Conservation (phyloP, 2,113 vertebrate genomes). For the Colistium nudipinnis region DNA sequence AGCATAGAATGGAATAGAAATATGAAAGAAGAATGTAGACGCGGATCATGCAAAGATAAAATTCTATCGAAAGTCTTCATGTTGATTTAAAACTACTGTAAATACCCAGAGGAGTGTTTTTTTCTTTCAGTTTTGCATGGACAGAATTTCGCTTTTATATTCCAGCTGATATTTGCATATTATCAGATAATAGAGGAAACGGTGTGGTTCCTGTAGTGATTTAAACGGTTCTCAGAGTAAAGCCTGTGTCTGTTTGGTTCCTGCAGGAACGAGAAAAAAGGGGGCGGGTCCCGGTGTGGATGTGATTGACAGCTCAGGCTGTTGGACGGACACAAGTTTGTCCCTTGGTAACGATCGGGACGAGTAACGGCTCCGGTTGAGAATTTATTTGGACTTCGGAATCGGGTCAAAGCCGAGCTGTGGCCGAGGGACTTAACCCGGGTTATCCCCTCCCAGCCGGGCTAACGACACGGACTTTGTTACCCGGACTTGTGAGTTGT, state of each 20-base stretch:
- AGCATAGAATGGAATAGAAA: background rate
- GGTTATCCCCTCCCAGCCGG: background rate
- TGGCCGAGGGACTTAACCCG: too few relatives aligned
- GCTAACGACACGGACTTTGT: background rate
- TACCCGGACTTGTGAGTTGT: background rate
- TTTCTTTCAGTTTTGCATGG: too few relatives aligned
- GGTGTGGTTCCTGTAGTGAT: background rate
- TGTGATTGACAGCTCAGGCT: slow-evolving; percentile 60
- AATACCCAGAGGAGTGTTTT: too few relatives aligned
- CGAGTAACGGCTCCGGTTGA: background rate
- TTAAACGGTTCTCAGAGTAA: background rate
- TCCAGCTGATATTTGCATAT: too few relatives aligned
- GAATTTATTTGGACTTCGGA: background rate
- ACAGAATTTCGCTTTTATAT: too few relatives aligned
- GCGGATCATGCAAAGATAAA: background rate
- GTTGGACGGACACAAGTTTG: slow-evolving; percentile 38
- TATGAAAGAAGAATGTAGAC: background rate
- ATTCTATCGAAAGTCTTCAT: background rate
- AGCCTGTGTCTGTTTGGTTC: background rate
- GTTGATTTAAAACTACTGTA: background rate
- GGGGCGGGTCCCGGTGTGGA: slow-evolving; percentile 1
- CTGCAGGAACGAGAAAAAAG: background rate
- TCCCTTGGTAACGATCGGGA: slow-evolving; percentile 7
- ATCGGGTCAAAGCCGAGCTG: too few relatives aligned
- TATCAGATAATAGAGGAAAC: too few relatives aligned